Base-by-base conservation (phyloP, 2,888 invertebrate genomes). In the Aleiodes alternator region DNA sequence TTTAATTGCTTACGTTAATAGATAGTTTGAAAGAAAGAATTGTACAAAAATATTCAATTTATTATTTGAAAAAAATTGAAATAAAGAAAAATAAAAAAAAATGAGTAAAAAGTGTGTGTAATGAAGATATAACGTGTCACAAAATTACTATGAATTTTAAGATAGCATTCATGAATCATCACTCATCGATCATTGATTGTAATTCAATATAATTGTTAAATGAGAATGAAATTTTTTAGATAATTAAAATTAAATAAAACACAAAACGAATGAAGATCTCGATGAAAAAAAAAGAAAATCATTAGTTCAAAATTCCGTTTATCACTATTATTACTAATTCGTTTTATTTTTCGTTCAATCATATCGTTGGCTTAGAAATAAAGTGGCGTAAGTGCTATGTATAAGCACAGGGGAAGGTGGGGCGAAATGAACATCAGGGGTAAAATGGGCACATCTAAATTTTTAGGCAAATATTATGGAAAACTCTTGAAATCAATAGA, bases 281-380 rank as follows among this genome's bases (percentile, higher is more conserved):
- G 29, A 50, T 69, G 43, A 23, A 16, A 69, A 12, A 53, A 34
- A 43, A 5, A n/a, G n/a, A 23, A 34, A 34, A 6, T 16, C 1
- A 29, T 56, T 57, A 57, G 57, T 57, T 57, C 1, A 56, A 23
- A 23, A 56, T 53, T 56, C 29, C 31, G n/a, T 57, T 57, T 8
- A 31, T 29, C 12, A 23, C 23, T 23, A 56, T 66, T n/a, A 70
- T 61, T n/a, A 50, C 59, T 72, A 59, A 55, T 57, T 56, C 66
- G 59, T 69, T 68, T 75, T 75, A 73, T 76, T 74, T 75, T 57
- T 53, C 57, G 73, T 75, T 76, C 53, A 73, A 70, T 64, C 72
- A 75, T 76, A 23, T 23, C 23, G 23, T 23, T 23, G 23, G 23
- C 23, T 23, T 23, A 23, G 23, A 23, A 23, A 23, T 2, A 23